Evolutionary conservation across 2,113 vertebrate species (phyloP), one percentile per base, ranked within the genome.

Genomic region (Amblyornis subalaris): DNA sequence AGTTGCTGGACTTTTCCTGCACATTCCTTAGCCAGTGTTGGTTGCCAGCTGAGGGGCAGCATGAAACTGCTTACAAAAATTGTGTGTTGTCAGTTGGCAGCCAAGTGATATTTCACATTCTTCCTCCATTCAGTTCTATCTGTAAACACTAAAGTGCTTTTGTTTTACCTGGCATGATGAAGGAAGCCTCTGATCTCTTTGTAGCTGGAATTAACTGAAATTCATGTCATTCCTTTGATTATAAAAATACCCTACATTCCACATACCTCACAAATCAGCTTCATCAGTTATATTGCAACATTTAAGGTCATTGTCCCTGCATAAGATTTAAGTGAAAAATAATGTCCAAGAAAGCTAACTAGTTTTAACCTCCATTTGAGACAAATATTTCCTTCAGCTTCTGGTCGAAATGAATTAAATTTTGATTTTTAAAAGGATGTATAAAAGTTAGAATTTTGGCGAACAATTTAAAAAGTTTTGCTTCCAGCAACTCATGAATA

Each of bases 101-200:
- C 58, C 70, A 72, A 89, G 86, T 3, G 6, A 36, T 90, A 74
- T 12, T 84, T 86, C 26, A 36, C 69, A 57, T 87, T 94, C 44
- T 85, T 94, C 26, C 7, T 81, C n/a, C 2, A 0, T 79, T 75
- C 33, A 44, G 23, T 54, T 79, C 55, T 93, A 77, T 95, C 75
- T 87, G 38, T 87, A 88, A 89, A 69, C 73, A 36, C 48, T 72
- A 4, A 85, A 89, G 72, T 85, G 44, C 40, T 82, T 83, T 85
- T 94, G 78, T 94, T 95, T 95, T 95, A 80, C 94, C 82, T 96
- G 92, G 90, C 90, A 62, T 42, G 55, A 50, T 65, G 78, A 91
- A 65, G 75, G 75, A 93, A 94, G 38, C 12, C 64, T 90, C 58
- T 88, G 79, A 85, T 93, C 38, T 78, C 75, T 90, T 81, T 89